phyloP scores from a whole-genome alignment of 2,113 vertebrate species.

The Tursiops truncatus region DNA sequence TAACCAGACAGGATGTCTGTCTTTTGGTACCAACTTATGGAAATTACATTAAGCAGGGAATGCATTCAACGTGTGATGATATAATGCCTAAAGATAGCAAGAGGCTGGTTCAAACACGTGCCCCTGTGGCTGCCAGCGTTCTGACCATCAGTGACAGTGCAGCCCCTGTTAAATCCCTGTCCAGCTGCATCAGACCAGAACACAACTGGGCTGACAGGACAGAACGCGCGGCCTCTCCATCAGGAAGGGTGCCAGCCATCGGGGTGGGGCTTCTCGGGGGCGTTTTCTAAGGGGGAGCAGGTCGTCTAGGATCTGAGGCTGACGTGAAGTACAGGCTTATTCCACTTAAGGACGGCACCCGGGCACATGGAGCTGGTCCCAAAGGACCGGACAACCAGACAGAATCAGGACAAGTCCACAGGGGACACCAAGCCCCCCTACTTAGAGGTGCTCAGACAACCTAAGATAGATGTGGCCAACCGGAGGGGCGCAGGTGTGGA shows the following conservation, averaged over 20 bases:
- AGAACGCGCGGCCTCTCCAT: fast-evolving
- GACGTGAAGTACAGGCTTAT: background rate
- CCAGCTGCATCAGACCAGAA: background rate
- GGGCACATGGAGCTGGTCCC: background rate
- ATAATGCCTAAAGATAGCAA: conserved; percentile 55
- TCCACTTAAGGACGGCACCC: background rate
- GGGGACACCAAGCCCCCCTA: background rate
- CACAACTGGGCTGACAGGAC: background rate
- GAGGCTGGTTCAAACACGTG: background rate
- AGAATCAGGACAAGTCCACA: fast-evolving
- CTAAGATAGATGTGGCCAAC: background rate
- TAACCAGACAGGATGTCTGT: background rate
- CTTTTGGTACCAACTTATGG: background rate
- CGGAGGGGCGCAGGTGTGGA: too few species aligned
- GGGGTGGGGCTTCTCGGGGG: fast-evolving
- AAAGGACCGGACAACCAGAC: too few species aligned
- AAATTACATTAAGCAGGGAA: conserved; percentile 67
- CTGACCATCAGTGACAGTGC: background rate
- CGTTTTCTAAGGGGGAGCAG: background rate
- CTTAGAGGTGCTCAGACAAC: background rate
- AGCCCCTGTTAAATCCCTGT: background rate
- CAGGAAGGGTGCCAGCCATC: background rate
- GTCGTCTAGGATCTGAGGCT: background rate
- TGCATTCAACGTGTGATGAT: conserved; percentile 3
- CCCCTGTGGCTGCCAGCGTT: background rate